These are phyloP conservation scores for Agonopterix subpropinquella DNA, from an alignment of 2,888 invertebrate genomes.

Conservation along the genomic window DNA sequence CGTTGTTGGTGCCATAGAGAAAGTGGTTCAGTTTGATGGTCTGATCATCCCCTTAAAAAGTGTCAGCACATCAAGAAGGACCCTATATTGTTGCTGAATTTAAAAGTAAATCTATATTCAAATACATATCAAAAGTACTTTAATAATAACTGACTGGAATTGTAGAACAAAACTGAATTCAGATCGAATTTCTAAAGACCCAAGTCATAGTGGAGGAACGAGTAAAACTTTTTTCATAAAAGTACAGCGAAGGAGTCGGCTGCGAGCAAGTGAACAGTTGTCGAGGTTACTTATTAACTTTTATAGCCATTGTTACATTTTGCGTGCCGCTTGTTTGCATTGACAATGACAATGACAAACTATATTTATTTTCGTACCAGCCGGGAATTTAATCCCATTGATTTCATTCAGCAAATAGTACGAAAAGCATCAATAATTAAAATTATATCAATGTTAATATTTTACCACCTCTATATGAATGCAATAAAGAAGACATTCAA, in stretches of 20 bases:
- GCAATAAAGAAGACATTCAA: too few species aligned
- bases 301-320: constrained; percentile 44
- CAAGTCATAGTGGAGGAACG: constrained; percentile 45
- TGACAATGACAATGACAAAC: not conserved
- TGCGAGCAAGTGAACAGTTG: constrained; percentile 58
- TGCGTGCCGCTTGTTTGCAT: constrained; percentile 25
- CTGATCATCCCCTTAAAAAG: too few species aligned
- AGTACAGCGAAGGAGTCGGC: constrained; percentile 52
- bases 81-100: too few species aligned
- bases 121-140: too few species aligned
- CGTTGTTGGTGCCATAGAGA: too few species aligned
- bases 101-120: too few species aligned
- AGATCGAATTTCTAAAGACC: constrained; percentile 40
- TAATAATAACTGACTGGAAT: not conserved
- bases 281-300: constrained; percentile 63
- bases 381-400: not conserved
- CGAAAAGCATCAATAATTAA: not conserved
- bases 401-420: not conserved
- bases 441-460: too few species aligned
- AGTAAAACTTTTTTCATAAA: constrained; percentile 70
- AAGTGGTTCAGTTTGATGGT: too few species aligned
- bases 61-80: too few species aligned
- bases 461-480: too few species aligned
- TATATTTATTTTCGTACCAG: not conserved
- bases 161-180: constrained; percentile 26